Evolutionary conservation across 2,888 invertebrate genomes (phyloP).

Genomic region (Aphidius colemani): DNA sequence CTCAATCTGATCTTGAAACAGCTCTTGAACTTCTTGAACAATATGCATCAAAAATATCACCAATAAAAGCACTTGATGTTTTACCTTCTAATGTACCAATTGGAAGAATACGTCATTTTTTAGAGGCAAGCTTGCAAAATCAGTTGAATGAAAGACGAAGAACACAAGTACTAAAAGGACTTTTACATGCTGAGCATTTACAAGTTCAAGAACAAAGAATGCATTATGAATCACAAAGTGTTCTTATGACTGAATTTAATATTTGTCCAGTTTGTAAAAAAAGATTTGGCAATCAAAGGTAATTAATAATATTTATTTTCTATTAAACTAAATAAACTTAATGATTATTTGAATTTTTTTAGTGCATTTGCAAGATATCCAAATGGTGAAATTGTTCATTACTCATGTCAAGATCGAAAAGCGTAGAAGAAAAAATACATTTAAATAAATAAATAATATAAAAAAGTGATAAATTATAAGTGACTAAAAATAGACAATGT

Average conservation of each 20-base stretch:
- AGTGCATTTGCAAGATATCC: constrained; percentile 93
- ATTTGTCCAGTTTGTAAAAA: constrained; percentile 93
- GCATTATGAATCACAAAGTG: constrained; percentile 79
- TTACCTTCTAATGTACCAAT: constrained; percentile 83
- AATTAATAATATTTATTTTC: constrained; percentile 30
- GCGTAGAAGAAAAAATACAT: constrained; percentile 31
- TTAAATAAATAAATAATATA: too few species aligned
- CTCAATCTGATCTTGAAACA: constrained; percentile 76
- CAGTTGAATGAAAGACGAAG: constrained; percentile 76
- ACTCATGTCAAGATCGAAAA: constrained; percentile 77
- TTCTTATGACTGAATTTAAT: constrained; percentile 83
- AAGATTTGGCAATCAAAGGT: constrained; percentile 90
- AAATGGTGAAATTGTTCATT: constrained; percentile 90
- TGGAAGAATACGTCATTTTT: constrained; percentile 74
- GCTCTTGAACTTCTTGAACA: constrained; percentile 82
- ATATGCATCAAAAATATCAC: constrained; percentile 84
- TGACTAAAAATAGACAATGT: too few species aligned
- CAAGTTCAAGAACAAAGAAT: constrained; percentile 83
- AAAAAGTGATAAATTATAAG: too few species aligned
- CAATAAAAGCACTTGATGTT: constrained; percentile 76
- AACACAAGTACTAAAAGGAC: constrained; percentile 79
- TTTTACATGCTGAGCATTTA: constrained; percentile 83
- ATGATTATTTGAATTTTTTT: constrained; percentile 50
- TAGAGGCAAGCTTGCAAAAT: constrained; percentile 78
- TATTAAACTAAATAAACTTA: not conserved